Evolutionary conservation across 2,888 invertebrate species (phyloP), one percentile per base, ranked within the genome.

Genomic region (Amiota mariae): DNA sequence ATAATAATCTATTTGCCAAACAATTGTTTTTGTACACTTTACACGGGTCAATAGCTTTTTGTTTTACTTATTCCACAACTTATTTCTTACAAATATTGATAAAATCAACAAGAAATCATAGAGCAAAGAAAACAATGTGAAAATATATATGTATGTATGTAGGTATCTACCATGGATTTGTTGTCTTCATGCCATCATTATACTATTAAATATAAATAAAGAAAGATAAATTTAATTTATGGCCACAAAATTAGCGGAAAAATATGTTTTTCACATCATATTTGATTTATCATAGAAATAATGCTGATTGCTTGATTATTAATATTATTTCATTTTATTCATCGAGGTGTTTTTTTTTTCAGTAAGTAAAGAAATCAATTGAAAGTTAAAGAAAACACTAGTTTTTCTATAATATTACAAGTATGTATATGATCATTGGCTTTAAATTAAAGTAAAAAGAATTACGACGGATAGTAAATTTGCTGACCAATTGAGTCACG

Each of bases 261-360:
- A 15, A 67, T 67, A 67, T 51, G 49, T 67, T 67, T 15, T 59
- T 59, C 20, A 59, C 13, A 18, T 54, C 54, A 15, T 13, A 8
- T 54, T 54, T 13, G 54, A 54, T 54, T 54, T 54, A 84, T 84
- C 82, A 82, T 36, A 6, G 0, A 36, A 78, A 76, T 82, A 77
- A 84, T 81, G 77, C 79, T 82, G 80, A 81, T 84, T 80, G 82
- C 79, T 67, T 36, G 80, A 70, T 24, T 79, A 77, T 83, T 80
- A 82, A 80, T 82, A 81, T 77, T 75, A 74, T 24, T 24, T 24
- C 24, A 74, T 24, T 24, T 24, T 3, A 24, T 24, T 24, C 24
- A 24, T 24, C 1, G 24, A 36, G 6, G 2, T 2, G 4, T 6
- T 36, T 36, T 36, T 36, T 36, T 36, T 6, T 36, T 36, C n/a